phyloP scores from a whole-genome alignment of 2,797 vertebrate genomes.

The Coracias cyanogaster region DNA sequence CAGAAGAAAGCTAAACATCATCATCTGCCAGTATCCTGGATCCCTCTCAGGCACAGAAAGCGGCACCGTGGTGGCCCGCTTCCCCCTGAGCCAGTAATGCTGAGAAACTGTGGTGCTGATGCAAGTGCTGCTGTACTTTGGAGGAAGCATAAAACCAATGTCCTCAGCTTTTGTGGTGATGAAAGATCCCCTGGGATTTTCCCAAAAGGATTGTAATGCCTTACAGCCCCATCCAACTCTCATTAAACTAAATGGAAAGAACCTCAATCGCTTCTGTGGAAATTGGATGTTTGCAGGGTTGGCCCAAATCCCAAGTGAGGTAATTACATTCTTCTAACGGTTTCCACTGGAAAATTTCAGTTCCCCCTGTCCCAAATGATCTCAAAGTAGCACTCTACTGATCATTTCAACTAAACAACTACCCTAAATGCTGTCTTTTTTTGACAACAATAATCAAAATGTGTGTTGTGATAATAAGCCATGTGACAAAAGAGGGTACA shows the following conservation, averaged over 20 bases:
- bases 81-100: not conserved
- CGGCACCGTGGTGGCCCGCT: not conserved
- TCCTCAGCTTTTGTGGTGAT: not conserved
- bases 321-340: conserved; percentile 42
- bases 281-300: conserved; percentile 59
- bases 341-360: conserved; percentile 53
- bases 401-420: conserved; percentile 53
- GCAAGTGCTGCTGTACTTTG: not conserved
- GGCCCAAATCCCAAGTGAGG: conserved; percentile 63
- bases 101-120: not conserved
- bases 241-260: conserved; percentile 73
- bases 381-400: conserved; percentile 32
- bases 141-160: conserved; percentile 38
- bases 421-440: not conserved
- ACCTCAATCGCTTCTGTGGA: conserved; percentile 57
- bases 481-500: not conserved
- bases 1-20: conserved; percentile 4
- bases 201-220: conserved; percentile 36
- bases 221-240: conserved; percentile 42
- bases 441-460: conserved; percentile 13
- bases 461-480: not conserved
- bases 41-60: not conserved
- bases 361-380: not conserved
- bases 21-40: not conserved
- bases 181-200: conserved; percentile 30